These are phyloP conservation scores for Drymodes brunneopygia DNA, from an alignment of 2,113 vertebrate genomes.

Conservation along the genomic window DNA sequence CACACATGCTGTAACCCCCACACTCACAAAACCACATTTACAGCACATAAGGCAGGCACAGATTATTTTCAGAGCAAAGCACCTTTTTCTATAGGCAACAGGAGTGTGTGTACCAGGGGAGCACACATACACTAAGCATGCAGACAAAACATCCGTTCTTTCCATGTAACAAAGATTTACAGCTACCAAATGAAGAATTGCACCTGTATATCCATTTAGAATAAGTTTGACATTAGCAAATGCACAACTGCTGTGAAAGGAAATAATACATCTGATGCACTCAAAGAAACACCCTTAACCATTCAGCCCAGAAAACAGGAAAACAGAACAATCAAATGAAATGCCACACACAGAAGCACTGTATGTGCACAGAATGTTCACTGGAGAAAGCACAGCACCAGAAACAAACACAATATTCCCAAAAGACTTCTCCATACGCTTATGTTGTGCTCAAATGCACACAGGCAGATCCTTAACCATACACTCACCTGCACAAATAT, in stretches of 20 bases:
- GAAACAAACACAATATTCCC: neutral
- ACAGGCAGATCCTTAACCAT: neutral
- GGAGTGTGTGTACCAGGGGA: neutral
- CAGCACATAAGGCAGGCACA: neutral
- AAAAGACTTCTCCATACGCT: neutral
- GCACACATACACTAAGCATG: neutral
- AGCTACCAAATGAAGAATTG: neutral
- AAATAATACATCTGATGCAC: neutral
- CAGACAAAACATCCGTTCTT: neutral
- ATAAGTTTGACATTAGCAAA: neutral
- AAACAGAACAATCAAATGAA: neutral
- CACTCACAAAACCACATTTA: neutral
- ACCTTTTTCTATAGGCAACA: neutral
- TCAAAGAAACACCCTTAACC: neutral
- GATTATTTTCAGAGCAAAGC: neutral
- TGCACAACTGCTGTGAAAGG: neutral
- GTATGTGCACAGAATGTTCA: neutral
- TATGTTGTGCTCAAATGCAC: neutral
- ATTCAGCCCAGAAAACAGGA: constrained; percentile 5
- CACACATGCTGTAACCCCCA: neutral
- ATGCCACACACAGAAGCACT: neutral
- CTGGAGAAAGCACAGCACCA: neutral
- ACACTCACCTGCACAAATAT: neutral
- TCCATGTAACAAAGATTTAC: neutral
- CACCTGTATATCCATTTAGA: neutral